Percentiles rank a stretch among this genome's conserved stretches.
Conservation (phyloP, 2,797 vertebrate species). For the Miichthys miiuy region DNA sequence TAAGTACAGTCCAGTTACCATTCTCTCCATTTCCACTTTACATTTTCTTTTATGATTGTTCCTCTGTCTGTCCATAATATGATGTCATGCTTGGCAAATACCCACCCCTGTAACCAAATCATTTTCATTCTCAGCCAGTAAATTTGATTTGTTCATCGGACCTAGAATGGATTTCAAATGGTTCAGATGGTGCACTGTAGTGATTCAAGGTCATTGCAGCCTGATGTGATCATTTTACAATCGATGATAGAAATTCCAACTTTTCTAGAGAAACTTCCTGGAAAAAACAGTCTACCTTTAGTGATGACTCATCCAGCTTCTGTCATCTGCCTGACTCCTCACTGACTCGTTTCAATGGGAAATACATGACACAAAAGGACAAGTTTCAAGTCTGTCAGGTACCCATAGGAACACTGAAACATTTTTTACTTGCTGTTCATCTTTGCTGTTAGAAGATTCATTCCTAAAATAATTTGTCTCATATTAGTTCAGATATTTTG, state of each 20-base stretch:
- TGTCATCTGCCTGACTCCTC: too few species aligned
- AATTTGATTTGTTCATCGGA: constrained; percentile 59
- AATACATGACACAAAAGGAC: background rate
- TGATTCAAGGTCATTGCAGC: constrained; percentile 1
- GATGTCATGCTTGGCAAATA: constrained; percentile 37
- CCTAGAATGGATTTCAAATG: constrained; percentile 34
- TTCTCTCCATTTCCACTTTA: constrained; percentile 43
- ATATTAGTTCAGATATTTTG: background rate
- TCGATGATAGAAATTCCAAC: background rate
- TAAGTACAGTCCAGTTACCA: too few species aligned
- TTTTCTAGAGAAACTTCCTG: background rate
- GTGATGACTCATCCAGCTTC: background rate
- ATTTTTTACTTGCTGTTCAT: background rate
- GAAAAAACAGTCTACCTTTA: background rate
- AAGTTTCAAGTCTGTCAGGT: background rate
- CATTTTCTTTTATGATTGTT: constrained; percentile 39
- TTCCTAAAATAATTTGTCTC: background rate
- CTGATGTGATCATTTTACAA: background rate
- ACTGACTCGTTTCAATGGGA: too few species aligned
- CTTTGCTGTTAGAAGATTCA: background rate
- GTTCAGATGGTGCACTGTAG: background rate
- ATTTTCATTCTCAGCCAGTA: constrained; percentile 54
- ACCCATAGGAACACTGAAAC: background rate
- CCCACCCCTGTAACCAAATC: constrained; percentile 58
- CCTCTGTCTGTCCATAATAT: constrained; percentile 31